These are phyloP conservation scores for Moxostoma hubbsi DNA, from an alignment of 2,797 vertebrate genomes.

Conservation along the genomic window DNA sequence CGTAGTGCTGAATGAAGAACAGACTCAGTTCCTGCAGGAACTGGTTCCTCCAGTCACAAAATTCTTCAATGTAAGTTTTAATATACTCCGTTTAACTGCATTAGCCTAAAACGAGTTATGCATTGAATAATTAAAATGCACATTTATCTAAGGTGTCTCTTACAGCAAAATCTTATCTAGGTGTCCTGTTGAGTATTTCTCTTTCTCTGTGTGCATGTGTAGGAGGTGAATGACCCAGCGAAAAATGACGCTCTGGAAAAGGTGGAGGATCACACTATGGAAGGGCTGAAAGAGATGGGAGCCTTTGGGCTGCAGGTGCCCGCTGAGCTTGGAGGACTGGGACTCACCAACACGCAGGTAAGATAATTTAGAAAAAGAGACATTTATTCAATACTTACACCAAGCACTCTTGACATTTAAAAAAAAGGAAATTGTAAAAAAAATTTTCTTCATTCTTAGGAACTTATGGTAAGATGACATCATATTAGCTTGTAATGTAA, in stretches of 20 bases:
- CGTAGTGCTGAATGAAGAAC: constrained; percentile 83
- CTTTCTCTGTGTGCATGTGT: not conserved
- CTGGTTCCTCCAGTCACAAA: constrained; percentile 81
- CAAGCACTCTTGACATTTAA: too few relatives aligned
- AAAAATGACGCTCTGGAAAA: constrained; percentile 84
- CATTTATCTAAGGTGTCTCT: too few relatives aligned
- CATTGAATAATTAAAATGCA: too few relatives aligned
- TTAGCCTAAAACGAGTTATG: not conserved
- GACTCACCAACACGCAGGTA: constrained; percentile 91
- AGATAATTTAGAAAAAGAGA: not conserved
- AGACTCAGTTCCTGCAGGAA: constrained; percentile 85
- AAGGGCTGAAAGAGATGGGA: constrained; percentile 89
- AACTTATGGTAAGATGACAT: too few relatives aligned
- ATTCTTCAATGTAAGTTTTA: constrained; percentile 82
- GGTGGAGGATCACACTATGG: constrained; percentile 85
- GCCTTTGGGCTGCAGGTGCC: constrained; percentile 92
- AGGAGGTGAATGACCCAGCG: constrained; percentile 87
- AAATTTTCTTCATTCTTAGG: too few relatives aligned
- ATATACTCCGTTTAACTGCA: too few relatives aligned
- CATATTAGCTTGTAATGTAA: too few relatives aligned
- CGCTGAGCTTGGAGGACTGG: constrained; percentile 82
- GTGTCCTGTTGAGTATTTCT: not conserved
- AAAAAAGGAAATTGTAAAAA: not conserved
- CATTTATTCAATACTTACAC: too few relatives aligned
- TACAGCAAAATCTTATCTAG: too few relatives aligned